Base-by-base conservation (phyloP, 2,113 vertebrate species). In the Gopherus evgoodei region DNA sequence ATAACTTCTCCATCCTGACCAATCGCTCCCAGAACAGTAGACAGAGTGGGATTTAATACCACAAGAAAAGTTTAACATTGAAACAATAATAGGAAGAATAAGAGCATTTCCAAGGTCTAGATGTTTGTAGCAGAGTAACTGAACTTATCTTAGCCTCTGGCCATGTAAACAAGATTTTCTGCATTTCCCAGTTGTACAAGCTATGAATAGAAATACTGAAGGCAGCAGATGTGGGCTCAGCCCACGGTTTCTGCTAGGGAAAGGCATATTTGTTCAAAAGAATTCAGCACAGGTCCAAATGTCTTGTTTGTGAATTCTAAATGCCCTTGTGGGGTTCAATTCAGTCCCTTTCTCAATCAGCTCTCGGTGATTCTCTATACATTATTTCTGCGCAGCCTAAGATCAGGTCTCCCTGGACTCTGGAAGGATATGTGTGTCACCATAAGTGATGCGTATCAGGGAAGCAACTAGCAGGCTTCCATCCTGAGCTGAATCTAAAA, bases 401-500 rank as follows among this genome's bases (percentile, higher is more conserved):
- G 21, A 25, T 9, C 1, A 5, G 19, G 19, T 25, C 42, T 47
- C 38, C 12, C 25, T 44, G 75, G 44, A 69, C 35, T 49, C 83
- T 75, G 6, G n/a, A 53, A 84, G 44, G 38, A 62, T 53, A 1
- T 78, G 75, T 29, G 4, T 29, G 38, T 78, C 75, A 47, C 42
- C 24, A 9, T 0, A 3, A 38, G 85, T 49, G 79, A 81, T 31
- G 81, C 19, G 5, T 29, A 31, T 62, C 27, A 14, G 57, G 27
- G 12, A 62, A 31, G 57, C 57, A 31, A 62, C 27, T 0, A 16
- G 6, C 5, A 21, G 9, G 11, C 44, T 0, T 79, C 53, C 35
- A n/a, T 72, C n/a, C 22, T 83, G 91, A 92, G 89, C 56, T 84
- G 29, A 38, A n/a, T 80, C 56, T 88, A 91, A 86, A 59, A 91